Conservation (phyloP, 1,140 invertebrate genomes). For the Meloidogyne floridensis region DNA sequence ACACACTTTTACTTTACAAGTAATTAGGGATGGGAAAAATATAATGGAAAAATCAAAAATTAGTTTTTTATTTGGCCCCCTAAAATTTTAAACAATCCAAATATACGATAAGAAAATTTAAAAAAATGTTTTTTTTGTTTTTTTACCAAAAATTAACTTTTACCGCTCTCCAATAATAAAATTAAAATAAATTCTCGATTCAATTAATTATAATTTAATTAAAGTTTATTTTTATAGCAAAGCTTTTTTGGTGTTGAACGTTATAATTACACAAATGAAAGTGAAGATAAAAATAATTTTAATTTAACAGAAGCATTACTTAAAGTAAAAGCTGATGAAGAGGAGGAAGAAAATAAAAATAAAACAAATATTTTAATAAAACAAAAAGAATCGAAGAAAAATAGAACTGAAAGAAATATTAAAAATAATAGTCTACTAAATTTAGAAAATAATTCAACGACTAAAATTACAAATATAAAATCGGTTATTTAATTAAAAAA, state of each 20-base stretch:
- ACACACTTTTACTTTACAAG: conserved; percentile 50
- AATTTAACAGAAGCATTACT: conserved; percentile 29
- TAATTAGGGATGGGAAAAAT: background rate
- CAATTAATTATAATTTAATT: conserved; percentile 24
- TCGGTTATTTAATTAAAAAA: background rate
- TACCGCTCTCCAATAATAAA: too few relatives aligned
- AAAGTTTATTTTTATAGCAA: conserved; percentile 38
- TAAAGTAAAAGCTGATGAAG: background rate
- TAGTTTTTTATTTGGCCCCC: too few relatives aligned
- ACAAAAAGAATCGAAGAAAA: background rate
- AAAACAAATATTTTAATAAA: background rate
- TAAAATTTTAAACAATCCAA: too few relatives aligned
- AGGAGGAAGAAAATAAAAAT: background rate
- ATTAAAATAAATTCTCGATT: background rate
- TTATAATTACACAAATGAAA: conserved; percentile 37
- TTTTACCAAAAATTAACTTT: too few relatives aligned
- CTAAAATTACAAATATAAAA: background rate
- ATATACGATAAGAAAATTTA: too few relatives aligned
- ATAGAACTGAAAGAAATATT: background rate
- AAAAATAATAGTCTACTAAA: background rate
- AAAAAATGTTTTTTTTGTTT: too few relatives aligned
- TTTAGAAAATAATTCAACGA: background rate
- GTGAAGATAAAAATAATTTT: conserved; percentile 12
- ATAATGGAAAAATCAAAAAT: too few relatives aligned
- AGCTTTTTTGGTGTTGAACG: conserved; percentile 62